Percentiles rank a stretch among this genome's conserved stretches.
Conservation (phyloP, 2,888 invertebrate genomes). For the Cantharis rustica region DNA sequence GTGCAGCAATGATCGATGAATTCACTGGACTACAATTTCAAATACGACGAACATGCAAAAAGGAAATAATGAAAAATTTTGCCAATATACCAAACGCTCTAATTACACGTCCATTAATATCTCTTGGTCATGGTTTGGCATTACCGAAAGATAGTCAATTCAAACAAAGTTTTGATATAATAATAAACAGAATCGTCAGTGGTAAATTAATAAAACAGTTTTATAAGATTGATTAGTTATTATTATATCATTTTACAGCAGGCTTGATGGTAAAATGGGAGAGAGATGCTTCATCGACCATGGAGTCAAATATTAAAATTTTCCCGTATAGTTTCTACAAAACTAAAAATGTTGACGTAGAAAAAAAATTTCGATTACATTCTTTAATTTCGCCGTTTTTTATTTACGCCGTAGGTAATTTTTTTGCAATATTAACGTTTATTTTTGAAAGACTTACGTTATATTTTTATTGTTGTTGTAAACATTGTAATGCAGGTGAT, state of each 20-base stretch:
- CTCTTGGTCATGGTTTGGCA: slow-evolving; percentile 3
- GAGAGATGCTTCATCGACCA: not conserved
- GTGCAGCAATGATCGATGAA: slow-evolving; percentile 27
- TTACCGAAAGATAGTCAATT: slow-evolving; percentile 11
- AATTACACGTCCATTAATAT: not conserved
- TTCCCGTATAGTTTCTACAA: not conserved
- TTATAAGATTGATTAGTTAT: not conserved
- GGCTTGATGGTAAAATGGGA: slow-evolving; percentile 10
- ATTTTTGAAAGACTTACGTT: not conserved
- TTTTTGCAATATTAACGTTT: slow-evolving; percentile 5
- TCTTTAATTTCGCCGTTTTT: slow-evolving; percentile 10
- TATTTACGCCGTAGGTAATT: not conserved
- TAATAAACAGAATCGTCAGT: not conserved
- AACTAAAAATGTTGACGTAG: too few relatives aligned
- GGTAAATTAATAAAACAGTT: not conserved
- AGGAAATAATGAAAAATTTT: not conserved
- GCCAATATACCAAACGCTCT: not conserved
- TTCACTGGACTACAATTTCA: slow-evolving; percentile 23
- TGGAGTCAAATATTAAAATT: not conserved
- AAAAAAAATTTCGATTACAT: not conserved
- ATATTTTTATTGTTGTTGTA: not conserved
- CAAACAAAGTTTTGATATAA: slow-evolving; percentile 9
- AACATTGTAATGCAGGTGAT: not conserved
- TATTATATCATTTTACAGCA: not conserved
- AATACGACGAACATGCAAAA: slow-evolving; percentile 7